phyloP scores from a whole-genome alignment of 2,888 invertebrate genomes.

The Exephanes ischioxanthus region DNA sequence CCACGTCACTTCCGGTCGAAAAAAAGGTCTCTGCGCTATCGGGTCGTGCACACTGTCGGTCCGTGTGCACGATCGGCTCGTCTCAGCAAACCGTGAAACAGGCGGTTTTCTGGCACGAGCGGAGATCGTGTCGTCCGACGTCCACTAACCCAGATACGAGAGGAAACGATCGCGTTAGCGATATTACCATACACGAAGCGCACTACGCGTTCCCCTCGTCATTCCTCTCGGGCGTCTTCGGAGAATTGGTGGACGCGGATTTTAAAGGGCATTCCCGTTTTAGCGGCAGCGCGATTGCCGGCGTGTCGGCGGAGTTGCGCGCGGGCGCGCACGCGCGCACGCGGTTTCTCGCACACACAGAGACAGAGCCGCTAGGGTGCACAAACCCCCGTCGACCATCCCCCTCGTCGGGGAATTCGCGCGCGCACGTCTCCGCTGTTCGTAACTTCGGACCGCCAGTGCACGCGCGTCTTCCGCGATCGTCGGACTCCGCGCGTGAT shows the following conservation, averaged over 20 bases:
- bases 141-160: conserved; percentile 75
- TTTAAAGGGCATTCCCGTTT: conserved; percentile 59
- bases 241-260: conserved; percentile 18
- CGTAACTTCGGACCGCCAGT: conserved; percentile 81
- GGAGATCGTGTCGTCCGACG: conserved; percentile 60
- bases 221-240: conserved; percentile 31
- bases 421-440: conserved; percentile 70
- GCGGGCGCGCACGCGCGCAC: conserved; percentile 66
- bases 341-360: background rate
- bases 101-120: conserved; percentile 16
- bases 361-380: conserved; percentile 56
- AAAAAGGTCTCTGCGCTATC: no score
- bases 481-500: conserved; percentile 79
- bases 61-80: no score
- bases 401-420: conserved; percentile 63
- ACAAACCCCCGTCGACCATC: conserved; percentile 64
- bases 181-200: conserved; percentile 1
- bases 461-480: conserved; percentile 84
- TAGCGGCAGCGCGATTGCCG: conserved; percentile 55
- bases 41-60: no score
- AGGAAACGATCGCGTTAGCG: conserved; percentile 54
- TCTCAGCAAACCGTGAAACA: background rate
- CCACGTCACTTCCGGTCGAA: no score
- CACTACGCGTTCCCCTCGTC: conserved; percentile 48
- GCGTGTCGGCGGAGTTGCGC: conserved; percentile 59